Conservation (phyloP, 2,888 invertebrate genomes). For the Caenorhabditis wallacei region DNA sequence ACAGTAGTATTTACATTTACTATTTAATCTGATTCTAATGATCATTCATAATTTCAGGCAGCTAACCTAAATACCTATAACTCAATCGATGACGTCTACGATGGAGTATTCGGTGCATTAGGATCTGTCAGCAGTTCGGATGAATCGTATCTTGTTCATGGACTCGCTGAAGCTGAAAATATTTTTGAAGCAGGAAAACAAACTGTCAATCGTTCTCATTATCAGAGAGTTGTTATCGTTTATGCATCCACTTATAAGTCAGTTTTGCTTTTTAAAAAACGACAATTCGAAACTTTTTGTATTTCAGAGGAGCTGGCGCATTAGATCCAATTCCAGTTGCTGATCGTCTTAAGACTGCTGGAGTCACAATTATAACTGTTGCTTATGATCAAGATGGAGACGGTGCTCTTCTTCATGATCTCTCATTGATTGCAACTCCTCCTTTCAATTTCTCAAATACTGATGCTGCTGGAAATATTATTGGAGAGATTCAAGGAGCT, state of each 20-base stretch:
- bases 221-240: constrained; percentile 53
- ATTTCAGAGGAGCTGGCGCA: constrained; percentile 40
- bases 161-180: constrained; percentile 50
- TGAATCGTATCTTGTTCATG: constrained; percentile 37
- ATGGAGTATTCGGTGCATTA: constrained; percentile 24
- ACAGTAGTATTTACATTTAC: too few relatives aligned
- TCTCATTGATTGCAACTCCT: constrained; percentile 45
- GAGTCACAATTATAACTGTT: constrained; percentile 59
- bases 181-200: constrained; percentile 25
- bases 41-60: constrained; percentile 3
- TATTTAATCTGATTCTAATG: too few relatives aligned
- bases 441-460: constrained; percentile 44
- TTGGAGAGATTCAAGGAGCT: constrained; percentile 61
- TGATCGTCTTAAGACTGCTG: constrained; percentile 51
- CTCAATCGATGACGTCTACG: constrained; percentile 43
- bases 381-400: constrained; percentile 61
- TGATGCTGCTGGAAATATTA: constrained; percentile 39
- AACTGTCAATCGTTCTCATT: constrained; percentile 28
- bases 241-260: constrained; percentile 59
- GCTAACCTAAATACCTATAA: constrained; percentile 37
- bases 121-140: constrained; percentile 15
- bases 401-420: constrained; percentile 29
- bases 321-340: constrained; percentile 53
- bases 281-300: too few relatives aligned
- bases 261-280: constrained; percentile 1